Base-by-base conservation (phyloP, 2,113 vertebrate species). In the Acanthochromis polyacanthus region DNA sequence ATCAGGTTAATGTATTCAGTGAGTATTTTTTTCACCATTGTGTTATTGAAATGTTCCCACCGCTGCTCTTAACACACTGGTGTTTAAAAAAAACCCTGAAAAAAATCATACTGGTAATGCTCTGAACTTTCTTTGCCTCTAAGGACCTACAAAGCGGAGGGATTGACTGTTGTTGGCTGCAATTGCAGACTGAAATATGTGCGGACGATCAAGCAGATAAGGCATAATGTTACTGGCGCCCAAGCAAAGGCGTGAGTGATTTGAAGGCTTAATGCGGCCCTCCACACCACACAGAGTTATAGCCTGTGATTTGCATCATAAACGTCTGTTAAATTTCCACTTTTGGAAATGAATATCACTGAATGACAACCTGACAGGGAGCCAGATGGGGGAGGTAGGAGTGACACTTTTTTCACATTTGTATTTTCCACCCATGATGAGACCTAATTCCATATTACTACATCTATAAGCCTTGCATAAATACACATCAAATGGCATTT, bases 231-330 rank as follows among this genome's bases (percentile, higher is more conserved):
- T 64, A 67, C 77, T 82, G 85, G 84, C 78, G 72, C 68, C 77
- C 52, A 32, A 70, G 86, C 77, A 63, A 85, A 66, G 53, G 60
- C 55, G 72, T 90, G 88, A 92, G 89, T 86, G 90, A 90, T 93
- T 89, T 90, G 88, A 88, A 81, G 89, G 86, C 90, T 91, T 92
- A 94, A 93, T 90, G 89, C 64, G 4, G 71, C 83, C 84, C 78
- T 84, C 89, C 85, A 82, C 82, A 73, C 83, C 80, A 81, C 78
- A 56, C n/a, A 80, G 82, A 88, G 84, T 91, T 92, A 90, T 85
- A 81, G 91, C 86, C 86, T 69, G 84, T 76, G 88, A 95, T 94
- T 92, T 94, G 90, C 92, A 94, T 94, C 86, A 80, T 90, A 92
- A 93, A 91, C 75, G 86, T 87, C 91, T 90, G 91, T 89, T 92